Conservation (phyloP, 1,140 invertebrate genomes). For the Nasonia vitripennis region DNA sequence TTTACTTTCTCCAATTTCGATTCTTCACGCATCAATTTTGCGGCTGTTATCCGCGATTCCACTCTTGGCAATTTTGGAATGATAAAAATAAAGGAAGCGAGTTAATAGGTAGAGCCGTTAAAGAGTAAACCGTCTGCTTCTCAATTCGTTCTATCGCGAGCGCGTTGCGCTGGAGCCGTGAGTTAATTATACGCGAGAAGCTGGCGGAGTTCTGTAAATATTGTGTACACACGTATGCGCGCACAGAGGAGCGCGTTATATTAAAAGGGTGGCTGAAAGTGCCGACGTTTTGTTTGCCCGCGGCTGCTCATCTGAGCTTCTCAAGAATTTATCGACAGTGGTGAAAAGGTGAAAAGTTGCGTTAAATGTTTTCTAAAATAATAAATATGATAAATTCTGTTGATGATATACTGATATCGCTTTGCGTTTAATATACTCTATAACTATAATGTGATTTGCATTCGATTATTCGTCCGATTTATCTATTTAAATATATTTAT, state of each 20-base stretch:
- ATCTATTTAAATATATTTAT: neutral
- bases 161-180: neutral
- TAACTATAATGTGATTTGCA: constrained; percentile 12
- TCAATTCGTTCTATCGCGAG: too few species aligned
- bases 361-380: constrained; percentile 8
- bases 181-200: neutral
- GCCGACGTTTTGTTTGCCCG: constrained; percentile 4
- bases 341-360: neutral
- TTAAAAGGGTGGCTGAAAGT: neutral
- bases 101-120: neutral
- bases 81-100: neutral
- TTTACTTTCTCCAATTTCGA: constrained; percentile 15
- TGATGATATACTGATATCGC: neutral
- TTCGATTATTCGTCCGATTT: neutral
- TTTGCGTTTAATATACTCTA: constrained; percentile 15
- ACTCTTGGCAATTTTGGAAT: neutral
- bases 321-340: constrained; percentile 15
- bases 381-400: neutral
- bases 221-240: constrained; percentile 6
- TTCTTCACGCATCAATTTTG: constrained; percentile 20
- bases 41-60: neutral
- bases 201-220: constrained; percentile 1
- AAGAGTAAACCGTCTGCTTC: neutral
- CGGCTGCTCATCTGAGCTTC: neutral
- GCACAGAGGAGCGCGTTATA: neutral